These are phyloP conservation scores for Microvelia longipes DNA, from an alignment of 1,140 invertebrate species.

Conservation along the genomic window DNA sequence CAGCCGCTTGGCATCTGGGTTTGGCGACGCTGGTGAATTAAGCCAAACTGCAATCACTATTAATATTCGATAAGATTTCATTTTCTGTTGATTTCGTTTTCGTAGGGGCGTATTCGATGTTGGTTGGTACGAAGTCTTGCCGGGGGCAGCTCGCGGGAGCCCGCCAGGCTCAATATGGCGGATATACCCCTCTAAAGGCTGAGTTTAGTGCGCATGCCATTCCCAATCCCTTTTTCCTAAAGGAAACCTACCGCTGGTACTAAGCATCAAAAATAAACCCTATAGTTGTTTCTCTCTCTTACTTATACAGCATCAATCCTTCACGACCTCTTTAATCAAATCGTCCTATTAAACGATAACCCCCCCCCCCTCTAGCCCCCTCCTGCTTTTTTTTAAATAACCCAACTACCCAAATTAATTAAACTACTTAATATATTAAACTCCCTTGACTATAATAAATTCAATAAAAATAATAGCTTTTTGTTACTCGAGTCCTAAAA, in stretches of 20 bases:
- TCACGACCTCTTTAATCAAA: not conserved
- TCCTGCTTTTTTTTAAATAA: too few relatives aligned
- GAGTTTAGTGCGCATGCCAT: not conserved
- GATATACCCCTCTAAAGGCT: not conserved
- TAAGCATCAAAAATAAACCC: not conserved
- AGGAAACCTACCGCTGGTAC: not conserved
- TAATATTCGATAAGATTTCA: not conserved
- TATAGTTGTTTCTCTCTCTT: too few relatives aligned
- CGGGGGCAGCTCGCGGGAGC: not conserved
- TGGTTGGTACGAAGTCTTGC: not conserved
- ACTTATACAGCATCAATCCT: not conserved
- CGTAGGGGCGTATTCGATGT: not conserved
- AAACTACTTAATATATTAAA: too few relatives aligned
- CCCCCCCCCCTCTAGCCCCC: not conserved
- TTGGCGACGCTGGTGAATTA: constrained; percentile 29
- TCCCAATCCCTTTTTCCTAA: not conserved
- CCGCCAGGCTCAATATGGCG: not conserved
- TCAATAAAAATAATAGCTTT: too few relatives aligned
- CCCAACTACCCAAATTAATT: too few relatives aligned
- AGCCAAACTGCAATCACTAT: constrained; percentile 7
- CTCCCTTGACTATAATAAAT: too few relatives aligned
- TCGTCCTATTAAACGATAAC: not conserved
- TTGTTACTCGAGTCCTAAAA: too few relatives aligned
- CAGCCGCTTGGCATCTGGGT: constrained; percentile 80
- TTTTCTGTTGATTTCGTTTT: not conserved